A percentile compares a stretch with the other conserved stretches of the same genome.
These are phyloP conservation scores for Rostratula benghalensis DNA, from an alignment of 2,113 vertebrate genomes.

Conservation along the genomic window DNA sequence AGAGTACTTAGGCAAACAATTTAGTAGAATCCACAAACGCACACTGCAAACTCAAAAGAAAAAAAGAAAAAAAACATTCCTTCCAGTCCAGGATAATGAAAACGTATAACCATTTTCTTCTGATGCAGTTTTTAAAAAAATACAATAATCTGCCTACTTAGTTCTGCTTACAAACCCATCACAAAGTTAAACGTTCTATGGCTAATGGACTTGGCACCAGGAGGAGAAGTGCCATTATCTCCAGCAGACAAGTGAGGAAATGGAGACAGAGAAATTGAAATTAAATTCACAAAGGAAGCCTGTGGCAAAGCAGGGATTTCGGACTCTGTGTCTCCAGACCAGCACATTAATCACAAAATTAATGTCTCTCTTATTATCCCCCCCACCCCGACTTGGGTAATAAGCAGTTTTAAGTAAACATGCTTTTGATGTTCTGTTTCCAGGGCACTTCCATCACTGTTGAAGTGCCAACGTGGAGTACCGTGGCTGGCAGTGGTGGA, in stretches of 20 bases:
- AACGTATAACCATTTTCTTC: background rate
- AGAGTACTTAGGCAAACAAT: background rate
- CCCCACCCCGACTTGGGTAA: background rate
- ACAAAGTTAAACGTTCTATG: background rate
- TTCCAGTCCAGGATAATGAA: background rate
- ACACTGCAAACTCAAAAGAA: background rate
- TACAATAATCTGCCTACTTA: background rate
- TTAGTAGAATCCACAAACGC: background rate
- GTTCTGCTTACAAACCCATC: background rate
- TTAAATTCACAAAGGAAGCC: conserved; percentile 8
- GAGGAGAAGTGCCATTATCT: conserved; percentile 27
- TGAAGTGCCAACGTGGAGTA: background rate
- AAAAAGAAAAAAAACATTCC: background rate
- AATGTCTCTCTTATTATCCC: background rate
- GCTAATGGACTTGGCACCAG: conserved; percentile 28
- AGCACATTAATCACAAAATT: background rate
- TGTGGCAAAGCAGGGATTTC: background rate
- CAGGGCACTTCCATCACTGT: background rate
- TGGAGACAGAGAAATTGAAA: background rate
- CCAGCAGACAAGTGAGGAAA: conserved; percentile 13
- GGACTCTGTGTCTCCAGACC: background rate
- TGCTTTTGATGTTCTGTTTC: background rate
- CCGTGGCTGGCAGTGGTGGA: background rate
- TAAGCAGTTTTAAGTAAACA: background rate
- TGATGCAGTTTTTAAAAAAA: background rate